Evolutionary conservation across 2,797 vertebrate genomes (phyloP).

Genomic region (Arnoldichthys spilopterus): DNA sequence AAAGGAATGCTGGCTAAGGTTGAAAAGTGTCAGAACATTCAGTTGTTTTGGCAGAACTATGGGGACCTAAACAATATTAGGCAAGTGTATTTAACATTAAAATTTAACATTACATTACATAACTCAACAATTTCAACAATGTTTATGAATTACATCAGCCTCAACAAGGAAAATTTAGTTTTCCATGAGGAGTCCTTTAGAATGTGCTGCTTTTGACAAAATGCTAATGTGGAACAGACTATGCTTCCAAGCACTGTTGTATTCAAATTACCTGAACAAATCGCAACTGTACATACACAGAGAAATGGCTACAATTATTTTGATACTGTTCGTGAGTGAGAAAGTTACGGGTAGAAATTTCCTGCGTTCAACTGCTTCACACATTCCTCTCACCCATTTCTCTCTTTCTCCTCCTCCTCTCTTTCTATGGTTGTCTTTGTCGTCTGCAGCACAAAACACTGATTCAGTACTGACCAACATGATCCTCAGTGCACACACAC

Average conservation of each 20-base stretch:
- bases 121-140: too few relatives aligned
- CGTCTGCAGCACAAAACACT: constrained; percentile 74
- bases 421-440: constrained; percentile 81
- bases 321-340: neutral
- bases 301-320: neutral
- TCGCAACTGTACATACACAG: neutral
- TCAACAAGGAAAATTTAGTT: too few relatives aligned
- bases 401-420: constrained; percentile 63
- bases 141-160: too few relatives aligned
- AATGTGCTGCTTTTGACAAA: too few relatives aligned
- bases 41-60: too few relatives aligned
- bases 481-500: constrained; percentile 65
- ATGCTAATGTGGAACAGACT: neutral
- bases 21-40: too few relatives aligned
- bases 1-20: too few relatives aligned
- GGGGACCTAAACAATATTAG: too few relatives aligned
- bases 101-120: too few relatives aligned
- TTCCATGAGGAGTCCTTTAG: too few relatives aligned
- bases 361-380: constrained; percentile 79
- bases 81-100: too few relatives aligned
- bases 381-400: constrained; percentile 74
- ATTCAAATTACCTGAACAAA: neutral
- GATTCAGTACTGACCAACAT: constrained; percentile 77
- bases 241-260: neutral
- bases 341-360: constrained; percentile 70